Base-by-base conservation (phyloP, 2,113 vertebrate genomes). In the Hemiprocne comata region DNA sequence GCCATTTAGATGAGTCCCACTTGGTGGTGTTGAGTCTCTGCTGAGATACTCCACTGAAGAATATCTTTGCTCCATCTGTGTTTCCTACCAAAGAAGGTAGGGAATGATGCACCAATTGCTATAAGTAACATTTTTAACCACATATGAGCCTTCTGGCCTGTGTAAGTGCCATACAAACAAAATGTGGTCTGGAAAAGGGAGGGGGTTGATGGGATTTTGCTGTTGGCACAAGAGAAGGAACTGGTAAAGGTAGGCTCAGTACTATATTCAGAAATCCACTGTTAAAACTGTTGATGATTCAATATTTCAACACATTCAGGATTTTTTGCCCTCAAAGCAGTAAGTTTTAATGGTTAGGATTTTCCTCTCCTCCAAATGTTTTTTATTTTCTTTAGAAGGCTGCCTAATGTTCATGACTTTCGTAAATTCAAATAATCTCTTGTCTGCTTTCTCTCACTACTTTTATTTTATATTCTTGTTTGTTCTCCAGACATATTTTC, bases 11-110 rank as follows among this genome's bases (percentile, higher is more conserved):
- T 0, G 21, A 60, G 21, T 38, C 21, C 6, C 1, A 2, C 36
- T 66, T 21, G 26, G 38, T 17, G 7, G 26, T 8, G 7, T 2
- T 64, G 31, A 8, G 23, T 73, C 46, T 5, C 72, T 44, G 33
- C 23, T 90, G 55, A 65, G 85, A 67, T 55, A 34, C 2, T 36
- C 0, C 0, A 7, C 26, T 50, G 29, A 67, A 82, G 26, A 34
- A 33, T 3, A 4, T 26, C 61, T 36, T 69, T 5, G 15, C 25
- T 87, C 18, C 17, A 31, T 11, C 29, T 57, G 38, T 42, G 48
- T 15, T 89, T 87, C 28, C 46, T 34, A 58, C 40, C 5, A 0
- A 0, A 14, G 67, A 13, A 20, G 2, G 14, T 36, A 62, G 89
- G 40, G 50, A 80, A 24, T 19, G 65, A 33, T 17, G 40, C 33